Conservation (phyloP, 1,140 invertebrate genomes). For the Drosophila littoralis region DNA sequence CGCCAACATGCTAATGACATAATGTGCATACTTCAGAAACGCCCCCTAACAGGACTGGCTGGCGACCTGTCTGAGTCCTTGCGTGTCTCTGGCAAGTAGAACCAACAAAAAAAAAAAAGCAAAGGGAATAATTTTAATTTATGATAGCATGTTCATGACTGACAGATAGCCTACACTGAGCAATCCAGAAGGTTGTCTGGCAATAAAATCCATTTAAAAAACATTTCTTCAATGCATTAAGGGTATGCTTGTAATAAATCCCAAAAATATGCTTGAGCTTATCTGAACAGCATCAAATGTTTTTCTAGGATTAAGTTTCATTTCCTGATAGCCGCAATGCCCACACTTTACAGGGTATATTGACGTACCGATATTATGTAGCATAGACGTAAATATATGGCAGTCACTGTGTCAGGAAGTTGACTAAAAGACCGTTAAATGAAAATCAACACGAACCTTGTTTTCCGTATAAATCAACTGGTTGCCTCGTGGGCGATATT, state of each 20-base stretch:
- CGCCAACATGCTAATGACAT: slow-evolving; percentile 81
- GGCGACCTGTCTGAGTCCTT: slow-evolving; percentile 50
- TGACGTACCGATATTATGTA: slow-evolving; percentile 53
- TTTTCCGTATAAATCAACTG: slow-evolving; percentile 78
- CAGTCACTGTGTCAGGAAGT: slow-evolving; percentile 81
- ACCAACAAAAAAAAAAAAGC: slow-evolving; percentile 29
- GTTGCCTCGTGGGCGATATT: slow-evolving; percentile 66
- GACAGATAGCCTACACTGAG: neutral
- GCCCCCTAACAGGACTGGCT: slow-evolving; percentile 40
- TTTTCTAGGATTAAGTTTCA: neutral
- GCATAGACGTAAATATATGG: slow-evolving; percentile 75
- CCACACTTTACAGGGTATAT: slow-evolving; percentile 21
- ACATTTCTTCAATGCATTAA: too few species aligned
- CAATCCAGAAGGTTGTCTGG: neutral
- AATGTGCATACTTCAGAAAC: slow-evolving; percentile 80
- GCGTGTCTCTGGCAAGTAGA: slow-evolving; percentile 59
- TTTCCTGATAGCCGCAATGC: too few species aligned
- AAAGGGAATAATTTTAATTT: slow-evolving; percentile 16
- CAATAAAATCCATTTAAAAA: neutral
- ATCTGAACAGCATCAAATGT: neutral
- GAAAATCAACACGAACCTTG: slow-evolving; percentile 77
- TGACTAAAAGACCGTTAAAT: slow-evolving; percentile 83
- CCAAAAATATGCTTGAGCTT: neutral
- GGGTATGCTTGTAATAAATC: neutral
- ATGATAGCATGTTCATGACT: neutral